Evolutionary conservation across 2,888 invertebrate genomes (phyloP).

Genomic region (Tetragnatha montana): DNA sequence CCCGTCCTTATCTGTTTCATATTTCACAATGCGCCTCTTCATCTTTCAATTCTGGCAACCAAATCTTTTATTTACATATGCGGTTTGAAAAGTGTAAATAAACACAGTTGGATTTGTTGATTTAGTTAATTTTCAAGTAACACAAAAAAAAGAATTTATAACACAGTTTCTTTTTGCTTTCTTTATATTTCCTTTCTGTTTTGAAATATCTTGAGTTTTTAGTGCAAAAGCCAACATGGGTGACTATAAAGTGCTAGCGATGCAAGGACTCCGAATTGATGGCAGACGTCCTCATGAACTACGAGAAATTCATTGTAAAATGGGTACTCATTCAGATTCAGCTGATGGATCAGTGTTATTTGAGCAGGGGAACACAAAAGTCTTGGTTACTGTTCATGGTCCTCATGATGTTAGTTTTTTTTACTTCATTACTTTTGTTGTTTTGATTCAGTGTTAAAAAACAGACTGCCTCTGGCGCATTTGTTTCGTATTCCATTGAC

Average conservation of each 20-base stretch:
- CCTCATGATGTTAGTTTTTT: conserved; percentile 88
- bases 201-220: background rate
- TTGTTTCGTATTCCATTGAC: too few species aligned
- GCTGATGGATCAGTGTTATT: conserved; percentile 97
- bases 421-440: background rate
- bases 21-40: too few species aligned
- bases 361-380: conserved; percentile 96
- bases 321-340: conserved; percentile 90
- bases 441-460: too few species aligned
- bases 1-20: too few species aligned
- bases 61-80: too few species aligned
- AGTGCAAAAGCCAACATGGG: conserved; percentile 71
- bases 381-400: conserved; percentile 96
- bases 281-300: conserved; percentile 92
- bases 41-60: too few species aligned
- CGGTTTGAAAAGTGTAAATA: too few species aligned
- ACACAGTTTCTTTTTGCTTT: background rate
- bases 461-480: too few species aligned
- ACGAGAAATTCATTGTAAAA: conserved; percentile 85
- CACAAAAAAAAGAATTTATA: background rate
- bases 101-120: too few species aligned
- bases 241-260: conserved; percentile 77
- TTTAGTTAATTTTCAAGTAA: too few species aligned
- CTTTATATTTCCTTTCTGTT: background rate
- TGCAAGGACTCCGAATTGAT: conserved; percentile 85